Base-by-base conservation (phyloP, 2,113 vertebrate genomes). In the Pachyramphus minor region DNA sequence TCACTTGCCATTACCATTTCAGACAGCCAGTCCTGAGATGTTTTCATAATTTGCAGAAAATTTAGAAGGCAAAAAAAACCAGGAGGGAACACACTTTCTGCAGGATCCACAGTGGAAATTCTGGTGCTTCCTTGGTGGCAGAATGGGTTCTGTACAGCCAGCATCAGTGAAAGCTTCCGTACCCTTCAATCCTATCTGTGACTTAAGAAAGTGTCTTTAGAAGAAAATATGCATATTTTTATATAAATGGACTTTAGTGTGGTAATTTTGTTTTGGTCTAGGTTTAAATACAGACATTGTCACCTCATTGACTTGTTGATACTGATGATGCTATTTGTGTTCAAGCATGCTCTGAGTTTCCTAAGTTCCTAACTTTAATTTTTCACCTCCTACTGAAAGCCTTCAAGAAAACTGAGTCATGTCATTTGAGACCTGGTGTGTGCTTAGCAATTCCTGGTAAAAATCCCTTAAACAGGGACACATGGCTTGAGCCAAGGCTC, bases 331-430 rank as follows among this genome's bases (percentile, higher is more conserved):
- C 44, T 75, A 2, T 23, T 82, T 49, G 23, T 69, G 12, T 72
- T 92, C 63, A 59, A 88, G 30, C 10, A 39, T 76, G 58, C 60
- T 92, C 39, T 81, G 76, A 49, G 10, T 72, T 82, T 64, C 16
- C 4, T 22, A 33, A n/a, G 37, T n/a, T 78, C 42, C 23, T 50
- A 24, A 35, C 20, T 87, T 92, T 42, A 60, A 33, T 77, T 92
- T 93, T 73, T 88, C 45, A 49, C 21, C 23, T 67, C 9, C 14
- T 77, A 14, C 60, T 75, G 47, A 72, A 69, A 93, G 25, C 44
- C 20, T 21, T 10, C 1, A 15, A 56, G 49, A 75, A 84, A 78
- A 71, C 11, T 2, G 60, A 75, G 52, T 78, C 0, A 0, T 62
- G 50, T 71, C 9, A 18, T 80, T 90, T 83, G 41, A 79, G 69